Percentiles rank a stretch among this genome's conserved stretches.
Conservation (phyloP, 2,113 vertebrate species). For the Pandion haliaetus region DNA sequence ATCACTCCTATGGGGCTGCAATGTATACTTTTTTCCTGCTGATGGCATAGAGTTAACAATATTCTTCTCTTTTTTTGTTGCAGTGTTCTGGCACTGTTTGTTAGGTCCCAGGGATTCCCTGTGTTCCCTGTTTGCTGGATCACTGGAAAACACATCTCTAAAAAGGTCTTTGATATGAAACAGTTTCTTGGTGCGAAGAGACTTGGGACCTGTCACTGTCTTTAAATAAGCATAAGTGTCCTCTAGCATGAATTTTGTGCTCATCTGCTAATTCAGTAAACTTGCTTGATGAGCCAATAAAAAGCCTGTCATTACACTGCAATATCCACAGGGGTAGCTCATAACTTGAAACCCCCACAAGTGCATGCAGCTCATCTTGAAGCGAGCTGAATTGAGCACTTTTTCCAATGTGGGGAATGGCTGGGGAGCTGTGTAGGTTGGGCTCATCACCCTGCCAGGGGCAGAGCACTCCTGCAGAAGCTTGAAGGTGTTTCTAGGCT, state of each 20-base stretch:
- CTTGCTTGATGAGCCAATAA: not conserved
- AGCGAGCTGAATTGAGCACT: fast-evolving
- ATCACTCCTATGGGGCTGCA: not conserved
- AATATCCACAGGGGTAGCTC: not conserved
- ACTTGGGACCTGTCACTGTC: not conserved
- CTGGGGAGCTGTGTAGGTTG: not conserved
- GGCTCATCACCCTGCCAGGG: not conserved
- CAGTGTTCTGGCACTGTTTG: not conserved
- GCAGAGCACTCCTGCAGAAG: not conserved
- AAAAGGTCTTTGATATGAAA: not conserved
- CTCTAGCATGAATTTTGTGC: not conserved
- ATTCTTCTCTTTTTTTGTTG: not conserved
- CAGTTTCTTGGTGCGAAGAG: not conserved
- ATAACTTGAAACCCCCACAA: not conserved
- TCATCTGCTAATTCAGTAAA: not conserved
- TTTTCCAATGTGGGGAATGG: not conserved
- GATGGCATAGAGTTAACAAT: not conserved
- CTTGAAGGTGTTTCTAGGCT: not conserved
- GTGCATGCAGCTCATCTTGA: not conserved
- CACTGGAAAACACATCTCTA: not conserved
- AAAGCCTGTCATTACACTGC: not conserved
- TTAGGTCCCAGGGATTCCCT: not conserved
- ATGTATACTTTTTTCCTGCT: not conserved
- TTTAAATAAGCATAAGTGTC: not conserved
- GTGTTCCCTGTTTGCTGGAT: not conserved